These are phyloP conservation scores for Lepeophtheirus salmonis DNA, from an alignment of 1,140 invertebrate genomes.

Conservation along the genomic window DNA sequence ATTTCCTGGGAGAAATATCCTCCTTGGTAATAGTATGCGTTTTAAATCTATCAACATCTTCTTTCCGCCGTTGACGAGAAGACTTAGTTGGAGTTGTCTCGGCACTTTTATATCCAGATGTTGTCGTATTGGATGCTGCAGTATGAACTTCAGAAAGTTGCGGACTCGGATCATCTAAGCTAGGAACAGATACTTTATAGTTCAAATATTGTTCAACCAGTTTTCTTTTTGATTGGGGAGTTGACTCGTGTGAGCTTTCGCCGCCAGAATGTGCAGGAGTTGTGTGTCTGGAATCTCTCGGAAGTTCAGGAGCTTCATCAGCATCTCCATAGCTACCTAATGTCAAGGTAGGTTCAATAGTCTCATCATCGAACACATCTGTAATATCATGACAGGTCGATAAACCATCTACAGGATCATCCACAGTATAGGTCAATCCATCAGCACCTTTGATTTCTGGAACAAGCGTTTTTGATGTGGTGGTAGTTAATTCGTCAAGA, in stretches of 20 bases:
- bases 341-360: not conserved
- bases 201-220: not conserved
- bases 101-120: constrained; percentile 7
- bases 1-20: not conserved
- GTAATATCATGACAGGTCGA: constrained; percentile 12
- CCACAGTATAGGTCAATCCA: not conserved
- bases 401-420: not conserved
- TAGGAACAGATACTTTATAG: not conserved
- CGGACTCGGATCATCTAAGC: not conserved
- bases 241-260: not conserved
- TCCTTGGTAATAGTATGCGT: constrained; percentile 11
- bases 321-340: constrained; percentile 4
- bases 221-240: not conserved
- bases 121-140: not conserved
- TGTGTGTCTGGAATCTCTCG: constrained; percentile 1
- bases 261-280: constrained; percentile 7
- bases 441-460: not conserved
- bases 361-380: constrained; percentile 13
- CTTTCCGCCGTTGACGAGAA: constrained; percentile 3
- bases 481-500: not conserved
- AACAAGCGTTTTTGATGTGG: constrained; percentile 3
- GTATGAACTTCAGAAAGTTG: too few species aligned
- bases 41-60: constrained; percentile 7
- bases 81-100: not conserved
- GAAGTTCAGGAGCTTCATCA: constrained; percentile 7